Base-by-base conservation (phyloP, 2,888 invertebrate species). In the Nipponacmea schrenckii region DNA sequence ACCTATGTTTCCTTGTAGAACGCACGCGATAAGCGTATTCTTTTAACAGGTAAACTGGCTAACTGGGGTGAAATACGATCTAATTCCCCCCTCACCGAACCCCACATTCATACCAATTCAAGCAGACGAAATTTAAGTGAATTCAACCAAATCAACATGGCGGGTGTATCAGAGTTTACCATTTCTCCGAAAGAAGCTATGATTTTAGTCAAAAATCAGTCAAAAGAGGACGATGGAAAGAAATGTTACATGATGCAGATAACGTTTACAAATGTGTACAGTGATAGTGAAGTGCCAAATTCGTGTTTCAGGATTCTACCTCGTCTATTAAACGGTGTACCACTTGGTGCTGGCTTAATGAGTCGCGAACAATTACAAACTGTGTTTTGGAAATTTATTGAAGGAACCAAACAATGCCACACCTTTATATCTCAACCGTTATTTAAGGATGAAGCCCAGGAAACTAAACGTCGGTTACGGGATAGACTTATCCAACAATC, bases 241-340 rank as follows among this genome's bases (percentile, higher is more conserved):
- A 75, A 75, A 27, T 85, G 86, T 67, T 85, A 78, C 78, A 70
- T 85, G n/a, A 71, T 86, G 4, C 83, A 84, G 48, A 71, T 86
- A 1, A 81, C 79, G n/a, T 80, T 85, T 48, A 80, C 78, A 15
- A 78, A 84, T 0, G 80, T 86, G 27, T 86, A 85, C 71, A 80
- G 81, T 65, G 83, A 83, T 63, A 79, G 79, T 1, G 79, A 80
- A 39, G 79, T 86, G 64, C 84, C 86, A 0, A 80, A 81, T 46
- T 77, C 82, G 8, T 80, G 81, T 67, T 81, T 81, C 74, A 84
- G 84, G 74, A 84, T 84, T 66, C 76, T 86, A 5, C 86, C 86
- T 4, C 77, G 86, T 20, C 77, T 86, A 14, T 79, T 86, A 26
- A 86, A 86, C 70, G 86, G 85, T 17, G 86, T 86, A 70, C 86